Base-by-base conservation (phyloP, 2,888 invertebrate species). In the Trissolcus japonicus region DNA sequence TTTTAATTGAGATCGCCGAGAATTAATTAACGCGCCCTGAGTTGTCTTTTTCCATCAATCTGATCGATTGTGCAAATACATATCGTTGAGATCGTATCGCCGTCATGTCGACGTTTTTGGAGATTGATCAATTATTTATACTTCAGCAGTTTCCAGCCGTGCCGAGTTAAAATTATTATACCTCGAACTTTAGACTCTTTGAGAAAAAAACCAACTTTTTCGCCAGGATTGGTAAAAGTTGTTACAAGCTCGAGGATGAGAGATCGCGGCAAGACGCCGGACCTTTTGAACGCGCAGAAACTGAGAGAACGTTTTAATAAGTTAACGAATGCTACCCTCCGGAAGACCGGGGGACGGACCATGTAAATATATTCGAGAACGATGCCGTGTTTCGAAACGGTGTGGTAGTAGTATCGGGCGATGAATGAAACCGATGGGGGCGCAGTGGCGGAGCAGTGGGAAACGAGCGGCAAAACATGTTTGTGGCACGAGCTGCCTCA, bases 401-500 rank as follows among this genome's bases (percentile, higher is more conserved):
- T 59, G 59, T 74, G 62, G 78, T 77, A 75, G 73, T 78, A 69
- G 76, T 79, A 71, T 74, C 69, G 59, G 62, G 73, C 75, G 78
- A 80, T 80, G 79, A 78, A 80, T 76, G 72, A 68, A 78, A 69
- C 65, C 68, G 79, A 72, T 69, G 71, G 68, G 80, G 73, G 79
- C 63, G 74, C n/a, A 80, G 54, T 60, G 56, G 76, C 62, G 80
- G 79, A 61, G 71, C 54, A 65, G 66, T 76, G 80, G 80, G 81
- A 79, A 77, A 84, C 83, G 85, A 86, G 85, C 85, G 85, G 86
- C 86, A 84, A 86, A 86, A 88, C 86, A 87, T 86, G 87, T 86
- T 76, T 86, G 85, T 86, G 86, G 87, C 86, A 86, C 87, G 86
- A 86, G 87, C 84, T 84, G 86, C 85, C 86, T 87, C 84, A 85